A percentile compares a stretch with the other conserved stretches of the same genome.
phyloP scores from a whole-genome alignment of 2,888 invertebrate species.

The Theretra japonica region DNA sequence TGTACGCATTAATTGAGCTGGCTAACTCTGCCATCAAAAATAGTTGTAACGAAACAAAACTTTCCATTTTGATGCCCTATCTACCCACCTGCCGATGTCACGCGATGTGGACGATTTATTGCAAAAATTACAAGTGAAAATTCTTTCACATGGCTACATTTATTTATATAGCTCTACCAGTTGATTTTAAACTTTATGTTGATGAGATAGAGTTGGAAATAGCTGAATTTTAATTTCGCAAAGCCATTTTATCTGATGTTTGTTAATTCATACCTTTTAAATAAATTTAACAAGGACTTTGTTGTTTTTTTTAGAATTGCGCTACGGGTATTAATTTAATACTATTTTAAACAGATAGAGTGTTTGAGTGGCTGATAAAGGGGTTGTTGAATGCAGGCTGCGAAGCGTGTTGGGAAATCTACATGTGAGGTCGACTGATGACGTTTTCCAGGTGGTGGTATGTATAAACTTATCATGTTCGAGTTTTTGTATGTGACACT shows the following conservation, averaged over 20 bases:
- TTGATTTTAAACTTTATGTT: not conserved
- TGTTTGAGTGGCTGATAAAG: conserved; percentile 5
- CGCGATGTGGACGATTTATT: conserved; percentile 46
- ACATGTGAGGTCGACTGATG: not conserved
- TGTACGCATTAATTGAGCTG: conserved; percentile 27
- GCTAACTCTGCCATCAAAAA: conserved; percentile 45
- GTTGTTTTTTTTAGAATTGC: conserved; percentile 15
- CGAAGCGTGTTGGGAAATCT: not conserved
- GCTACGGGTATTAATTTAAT: conserved; percentile 7
- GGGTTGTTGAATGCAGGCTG: not conserved
- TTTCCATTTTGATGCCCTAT: conserved; percentile 46
- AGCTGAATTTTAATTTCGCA: not conserved
- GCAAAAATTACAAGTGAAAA: conserved; percentile 43
- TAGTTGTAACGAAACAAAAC: conserved; percentile 52
- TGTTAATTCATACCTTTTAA: conserved; percentile 24
- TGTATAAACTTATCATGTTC: not conserved
- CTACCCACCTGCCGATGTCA: conserved; percentile 53
- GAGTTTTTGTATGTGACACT: not conserved
- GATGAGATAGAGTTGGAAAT: not conserved
- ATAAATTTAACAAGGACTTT: conserved; percentile 20
- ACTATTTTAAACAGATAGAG: conserved; percentile 1
- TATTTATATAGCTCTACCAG: not conserved
- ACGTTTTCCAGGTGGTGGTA: not conserved
- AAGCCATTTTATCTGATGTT: conserved; percentile 24
- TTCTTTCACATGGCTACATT: conserved; percentile 42